Evolutionary conservation across 2,888 invertebrate genomes (phyloP), one percentile per base, ranked within the genome.

Genomic region (Drosophila anomalipes): DNA sequence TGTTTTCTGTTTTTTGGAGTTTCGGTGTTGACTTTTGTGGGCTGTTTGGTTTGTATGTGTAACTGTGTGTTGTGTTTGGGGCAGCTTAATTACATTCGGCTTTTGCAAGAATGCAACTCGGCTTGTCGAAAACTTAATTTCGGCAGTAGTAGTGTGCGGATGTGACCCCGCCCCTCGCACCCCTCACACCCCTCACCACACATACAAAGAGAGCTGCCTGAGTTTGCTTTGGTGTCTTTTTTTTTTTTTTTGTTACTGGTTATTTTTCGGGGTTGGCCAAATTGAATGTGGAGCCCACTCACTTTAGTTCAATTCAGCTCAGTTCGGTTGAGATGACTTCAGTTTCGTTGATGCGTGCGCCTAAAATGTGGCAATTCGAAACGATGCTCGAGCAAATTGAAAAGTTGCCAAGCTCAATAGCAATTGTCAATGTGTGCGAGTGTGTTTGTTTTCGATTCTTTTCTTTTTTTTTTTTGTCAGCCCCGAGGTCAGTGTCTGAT

Each of bases 11-110:
- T 54, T 35, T n/a, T 51, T 28, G 19, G 10, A 51, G 33, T 60
- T 67, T 59, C 44, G 53, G 37, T 52, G 57, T 58, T 49, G 53
- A 71, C 60, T 67, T 62, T 74, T 68, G 52, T 69, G 57, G 66
- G 14, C 22, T 47, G 4, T 16, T 47, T 41, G 41, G 10, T 10
- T 41, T 6, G 7, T 9, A 14, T 10, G 35, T 28, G 52, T 28
- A 3, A 12, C 12, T n/a, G n/a, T 28, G 51, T 58, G 73, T 70
- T 73, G 28, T 70, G 44, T 54, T 60, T 51, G 32, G 54, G 85
- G 82, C 71, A 77, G 87, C 86, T 87, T 87, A 87, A 87, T 87
- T 87, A 85, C 90, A 89, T 89, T 89, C 83, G 83, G 87, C 85
- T 85, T 87, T 85, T 87, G 90, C 79, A 82, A 84, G 81, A 82